Base-by-base conservation (phyloP, 1,140 invertebrate genomes). In the Drosophila kanapiae region DNA sequence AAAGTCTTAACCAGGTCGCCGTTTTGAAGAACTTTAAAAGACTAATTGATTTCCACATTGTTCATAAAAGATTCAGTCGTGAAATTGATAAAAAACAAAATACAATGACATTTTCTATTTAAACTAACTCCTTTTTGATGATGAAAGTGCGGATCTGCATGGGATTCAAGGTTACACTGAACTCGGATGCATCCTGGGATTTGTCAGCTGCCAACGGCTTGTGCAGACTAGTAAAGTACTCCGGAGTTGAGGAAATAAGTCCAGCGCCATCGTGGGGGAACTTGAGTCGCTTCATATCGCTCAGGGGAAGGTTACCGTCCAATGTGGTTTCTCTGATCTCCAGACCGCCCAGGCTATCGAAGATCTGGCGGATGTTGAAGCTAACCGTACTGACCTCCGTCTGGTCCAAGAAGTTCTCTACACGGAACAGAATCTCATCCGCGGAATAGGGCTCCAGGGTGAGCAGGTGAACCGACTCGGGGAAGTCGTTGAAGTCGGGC, bases 381-480 rank as follows among this genome's bases (percentile, higher is more conserved):
- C 76, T 84, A 7, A 82, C 75, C 45, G 80, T 14, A 95, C 96
- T 68, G 71, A 97, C 95, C 86, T 98, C 96, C 13, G 93, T 93
- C 27, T 94, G 95, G 91, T 98, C 97, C 71, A 97, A 95, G 51
- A 98, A 95, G 92, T 99, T 97, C 91, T 99, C 98, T 2, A 99
- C 93, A 48, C 98, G 94, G 2, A 99, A 76, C 1, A 99, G 93
- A 13, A 97, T 92, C 10, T 94, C 94, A 4, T 93, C 93, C 6
- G 94, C 94, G 61, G 95, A 95, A 95, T 96, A 97, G 13, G 97
- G 96, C 88, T 99, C 97, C 53, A 99, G 92, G 8, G 98, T 98
- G 29, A 99, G 92, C 23, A 99, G 93, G 77, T 98, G 96, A 0
- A 99, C 95, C 91, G 98, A 97, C 7, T 93, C 80, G 1, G 98